Percentiles rank a stretch among this genome's conserved stretches.
phyloP scores from a whole-genome alignment of 2,888 invertebrate species.

The Stenodema calcarata region DNA sequence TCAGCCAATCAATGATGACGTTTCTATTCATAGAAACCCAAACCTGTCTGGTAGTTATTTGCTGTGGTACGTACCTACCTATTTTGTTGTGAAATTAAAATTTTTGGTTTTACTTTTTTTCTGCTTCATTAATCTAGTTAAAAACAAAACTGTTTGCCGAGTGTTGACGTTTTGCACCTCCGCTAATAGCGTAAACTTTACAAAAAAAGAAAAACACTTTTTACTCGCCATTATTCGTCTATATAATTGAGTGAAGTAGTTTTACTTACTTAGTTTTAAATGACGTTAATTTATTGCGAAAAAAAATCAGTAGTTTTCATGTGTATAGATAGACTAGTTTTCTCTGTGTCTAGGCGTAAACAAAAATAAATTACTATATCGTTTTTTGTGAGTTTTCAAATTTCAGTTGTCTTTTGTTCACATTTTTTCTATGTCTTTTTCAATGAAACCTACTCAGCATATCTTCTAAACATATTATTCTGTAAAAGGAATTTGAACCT shows the following conservation, averaged over 20 bases:
- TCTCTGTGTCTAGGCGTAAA: constrained; percentile 47
- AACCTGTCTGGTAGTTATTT: neutral
- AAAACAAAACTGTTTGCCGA: constrained; percentile 14
- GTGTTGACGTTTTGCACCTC: constrained; percentile 42
- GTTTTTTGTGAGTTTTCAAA: neutral
- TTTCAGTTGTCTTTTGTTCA: neutral
- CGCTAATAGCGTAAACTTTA: constrained; percentile 20
- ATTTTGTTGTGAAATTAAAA: neutral
- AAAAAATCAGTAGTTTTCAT: constrained; percentile 47
- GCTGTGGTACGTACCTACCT: neutral
- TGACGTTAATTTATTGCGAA: constrained; percentile 43
- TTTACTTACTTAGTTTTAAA: constrained; percentile 41
- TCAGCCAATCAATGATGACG: too few species aligned
- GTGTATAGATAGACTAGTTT: constrained; percentile 51
- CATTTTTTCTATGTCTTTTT: neutral
- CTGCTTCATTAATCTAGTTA: neutral
- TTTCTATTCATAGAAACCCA: too few species aligned
- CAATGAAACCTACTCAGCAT: constrained; percentile 27
- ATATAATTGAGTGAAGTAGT: constrained; percentile 46
- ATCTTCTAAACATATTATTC: constrained; percentile 33
- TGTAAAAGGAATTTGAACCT: constrained; percentile 11
- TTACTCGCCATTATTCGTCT: constrained; percentile 44
- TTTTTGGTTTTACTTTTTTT: too few species aligned
- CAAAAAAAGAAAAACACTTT: constrained; percentile 10
- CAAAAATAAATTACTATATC: neutral